phyloP scores from a whole-genome alignment of 2,113 vertebrate genomes.

The Laticauda colubrina region DNA sequence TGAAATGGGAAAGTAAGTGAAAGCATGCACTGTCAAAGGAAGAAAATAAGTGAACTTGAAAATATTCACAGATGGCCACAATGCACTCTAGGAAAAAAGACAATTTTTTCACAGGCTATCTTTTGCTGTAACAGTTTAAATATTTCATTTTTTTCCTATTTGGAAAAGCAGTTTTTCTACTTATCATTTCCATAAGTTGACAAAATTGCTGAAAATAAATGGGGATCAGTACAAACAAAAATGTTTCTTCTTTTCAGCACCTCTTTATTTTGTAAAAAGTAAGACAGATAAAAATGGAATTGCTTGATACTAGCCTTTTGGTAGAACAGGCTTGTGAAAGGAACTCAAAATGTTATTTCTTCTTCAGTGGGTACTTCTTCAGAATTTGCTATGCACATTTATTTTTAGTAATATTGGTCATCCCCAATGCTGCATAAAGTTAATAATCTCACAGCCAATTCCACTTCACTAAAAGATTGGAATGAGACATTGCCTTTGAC shows the following conservation, averaged over 20 bases:
- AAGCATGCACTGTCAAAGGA: not conserved
- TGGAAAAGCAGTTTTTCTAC: not conserved
- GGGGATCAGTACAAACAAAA: not conserved
- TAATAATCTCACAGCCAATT: conserved; percentile 30
- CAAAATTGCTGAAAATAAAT: not conserved
- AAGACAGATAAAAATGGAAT: not conserved
- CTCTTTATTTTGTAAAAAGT: conserved; percentile 33
- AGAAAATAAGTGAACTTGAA: not conserved
- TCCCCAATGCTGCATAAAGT: conserved; percentile 9
- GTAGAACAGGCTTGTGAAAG: not conserved
- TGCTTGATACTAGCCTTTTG: conserved; percentile 32
- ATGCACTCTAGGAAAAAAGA: not conserved
- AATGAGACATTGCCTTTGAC: conserved; percentile 29
- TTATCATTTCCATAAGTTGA: not conserved
- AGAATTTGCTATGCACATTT: conserved; percentile 27
- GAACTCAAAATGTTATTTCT: conserved; percentile 31
- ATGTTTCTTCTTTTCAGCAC: accelerated
- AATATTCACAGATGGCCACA: not conserved
- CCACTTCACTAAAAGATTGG: conserved; percentile 30
- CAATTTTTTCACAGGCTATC: not conserved
- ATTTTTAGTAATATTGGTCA: conserved; percentile 49
- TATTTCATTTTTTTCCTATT: not conserved
- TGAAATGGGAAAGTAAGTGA: not conserved
- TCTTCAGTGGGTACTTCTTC: conserved; percentile 30
- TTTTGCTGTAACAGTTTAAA: not conserved